phyloP scores from a whole-genome alignment of 2,797 vertebrate species.

The Anisognathus igniventris region DNA sequence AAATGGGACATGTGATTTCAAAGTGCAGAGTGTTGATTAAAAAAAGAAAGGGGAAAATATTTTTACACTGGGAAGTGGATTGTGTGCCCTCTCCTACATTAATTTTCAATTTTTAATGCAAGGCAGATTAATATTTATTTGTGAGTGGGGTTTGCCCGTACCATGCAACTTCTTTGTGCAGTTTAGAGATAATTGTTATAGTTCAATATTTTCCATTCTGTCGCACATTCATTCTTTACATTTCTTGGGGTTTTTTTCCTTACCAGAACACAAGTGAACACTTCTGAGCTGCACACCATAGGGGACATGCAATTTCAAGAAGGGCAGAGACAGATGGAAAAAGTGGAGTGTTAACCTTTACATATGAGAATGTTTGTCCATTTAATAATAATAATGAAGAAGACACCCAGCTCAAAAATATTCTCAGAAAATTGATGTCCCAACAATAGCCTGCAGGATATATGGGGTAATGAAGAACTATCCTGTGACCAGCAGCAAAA shows the following conservation, averaged over 20 bases:
- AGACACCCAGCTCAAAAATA: constrained; percentile 23
- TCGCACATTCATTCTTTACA: constrained; percentile 36
- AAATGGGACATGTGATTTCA: constrained; percentile 29
- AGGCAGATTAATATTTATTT: constrained; percentile 64
- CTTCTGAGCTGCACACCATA: constrained; percentile 45
- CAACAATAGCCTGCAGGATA: not conserved
- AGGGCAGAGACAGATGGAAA: constrained; percentile 57
- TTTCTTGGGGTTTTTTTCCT: not conserved
- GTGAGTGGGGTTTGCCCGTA: not conserved
- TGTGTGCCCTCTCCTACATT: constrained; percentile 26
- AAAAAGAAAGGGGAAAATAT: constrained; percentile 30
- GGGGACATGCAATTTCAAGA: constrained; percentile 67
- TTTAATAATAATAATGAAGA: constrained; percentile 12
- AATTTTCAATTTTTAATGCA: constrained; percentile 60
- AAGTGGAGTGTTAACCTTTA: constrained; percentile 68
- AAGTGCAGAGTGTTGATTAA: constrained; percentile 20
- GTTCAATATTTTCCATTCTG: constrained; percentile 50
- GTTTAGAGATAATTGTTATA: constrained; percentile 65
- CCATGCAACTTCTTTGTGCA: constrained; percentile 44
- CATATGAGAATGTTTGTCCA: constrained; percentile 50
- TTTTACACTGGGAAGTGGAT: constrained; percentile 18
- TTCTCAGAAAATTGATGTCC: constrained; percentile 55
- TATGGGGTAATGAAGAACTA: not conserved
- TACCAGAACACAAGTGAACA: constrained; percentile 35
- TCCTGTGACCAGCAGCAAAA: not conserved